phyloP scores from a whole-genome alignment of 2,888 invertebrate genomes.

The Tinea pellionella region DNA sequence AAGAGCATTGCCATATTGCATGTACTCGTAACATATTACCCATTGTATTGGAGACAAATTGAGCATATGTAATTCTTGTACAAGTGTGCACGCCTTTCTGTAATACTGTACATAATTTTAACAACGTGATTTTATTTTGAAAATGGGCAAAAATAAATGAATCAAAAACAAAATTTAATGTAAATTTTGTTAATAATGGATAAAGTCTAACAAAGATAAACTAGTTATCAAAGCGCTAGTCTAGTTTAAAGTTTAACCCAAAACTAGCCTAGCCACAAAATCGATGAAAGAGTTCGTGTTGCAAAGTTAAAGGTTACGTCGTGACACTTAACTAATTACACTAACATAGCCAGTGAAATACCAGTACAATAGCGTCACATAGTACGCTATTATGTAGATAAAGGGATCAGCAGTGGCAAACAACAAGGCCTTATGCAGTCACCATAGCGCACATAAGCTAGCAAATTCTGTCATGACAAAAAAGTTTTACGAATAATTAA shows the following conservation, averaged over 20 bases:
- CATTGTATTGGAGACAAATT: conserved; percentile 50
- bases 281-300: neutral
- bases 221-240: neutral
- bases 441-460: conserved; percentile 21
- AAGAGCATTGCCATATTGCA: conserved; percentile 34
- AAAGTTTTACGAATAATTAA: too few relatives aligned
- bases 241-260: neutral
- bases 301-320: conserved; percentile 7
- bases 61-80: conserved; percentile 9
- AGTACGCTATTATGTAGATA: conserved; percentile 30
- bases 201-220: neutral
- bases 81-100: too few relatives aligned
- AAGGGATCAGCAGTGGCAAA: conserved; percentile 34
- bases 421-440: conserved; percentile 36
- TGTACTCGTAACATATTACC: conserved; percentile 35
- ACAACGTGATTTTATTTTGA: too few relatives aligned
- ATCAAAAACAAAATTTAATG: too few relatives aligned
- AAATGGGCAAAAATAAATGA: too few relatives aligned
- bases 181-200: too few relatives aligned
- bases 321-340: conserved; percentile 7
- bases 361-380: conserved; percentile 32
- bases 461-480: neutral
- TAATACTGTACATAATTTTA: too few relatives aligned
- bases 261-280: conserved; percentile 19
- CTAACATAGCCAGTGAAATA: conserved; percentile 22